These are phyloP conservation scores for Zoanthus gigantus DNA, from an alignment of 92 coral and sea anemone species.

Conservation along the genomic window DNA sequence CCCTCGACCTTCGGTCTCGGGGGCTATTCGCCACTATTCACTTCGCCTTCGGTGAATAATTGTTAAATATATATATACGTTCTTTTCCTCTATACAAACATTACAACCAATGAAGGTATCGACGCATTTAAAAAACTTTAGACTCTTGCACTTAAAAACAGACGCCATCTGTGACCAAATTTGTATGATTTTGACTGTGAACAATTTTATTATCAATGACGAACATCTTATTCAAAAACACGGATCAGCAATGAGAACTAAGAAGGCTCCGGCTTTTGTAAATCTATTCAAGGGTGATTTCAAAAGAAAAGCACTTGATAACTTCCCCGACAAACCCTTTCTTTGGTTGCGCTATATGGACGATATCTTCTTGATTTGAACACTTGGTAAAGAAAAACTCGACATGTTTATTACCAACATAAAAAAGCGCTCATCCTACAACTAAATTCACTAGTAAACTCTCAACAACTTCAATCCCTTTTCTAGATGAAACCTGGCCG, in stretches of 20 bases:
- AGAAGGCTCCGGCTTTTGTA: not conserved
- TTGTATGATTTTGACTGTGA: not conserved
- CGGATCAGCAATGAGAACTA: not conserved
- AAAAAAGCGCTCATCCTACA: not conserved
- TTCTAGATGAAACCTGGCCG: not conserved
- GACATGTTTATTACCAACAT: not conserved
- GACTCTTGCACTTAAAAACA: not conserved
- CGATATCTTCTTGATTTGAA: not conserved
- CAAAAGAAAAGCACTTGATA: not conserved
- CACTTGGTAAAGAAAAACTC: slow-evolving; percentile 4
- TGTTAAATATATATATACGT: too few species aligned
- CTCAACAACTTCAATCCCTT: slow-evolving; percentile 1
- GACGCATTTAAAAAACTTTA: not conserved
- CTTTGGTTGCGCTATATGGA: not conserved
- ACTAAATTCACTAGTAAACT: not conserved
- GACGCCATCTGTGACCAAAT: not conserved
- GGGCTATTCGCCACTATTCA: too few species aligned
- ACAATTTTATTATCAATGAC: not conserved
- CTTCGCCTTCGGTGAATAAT: too few species aligned
- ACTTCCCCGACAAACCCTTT: not conserved
- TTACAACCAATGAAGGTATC: slow-evolving; percentile 2
- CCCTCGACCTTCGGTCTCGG: too few species aligned
- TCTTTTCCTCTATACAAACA: not conserved
- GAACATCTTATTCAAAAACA: not conserved
- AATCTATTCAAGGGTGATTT: not conserved